Evolutionary conservation across 2,888 invertebrate species (phyloP).

Genomic region (Pteria penguin): DNA sequence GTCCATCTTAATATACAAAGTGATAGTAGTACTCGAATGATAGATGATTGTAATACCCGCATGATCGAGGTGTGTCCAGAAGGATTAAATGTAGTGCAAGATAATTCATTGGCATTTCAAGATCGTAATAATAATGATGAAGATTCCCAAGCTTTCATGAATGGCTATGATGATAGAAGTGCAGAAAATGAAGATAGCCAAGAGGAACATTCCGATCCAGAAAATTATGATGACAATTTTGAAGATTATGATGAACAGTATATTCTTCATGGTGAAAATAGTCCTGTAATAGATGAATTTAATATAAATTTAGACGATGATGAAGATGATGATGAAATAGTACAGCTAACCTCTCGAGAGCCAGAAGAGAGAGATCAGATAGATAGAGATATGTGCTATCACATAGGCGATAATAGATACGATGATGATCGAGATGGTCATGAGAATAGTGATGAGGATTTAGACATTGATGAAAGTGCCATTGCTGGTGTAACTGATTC

Average conservation of each 20-base stretch:
- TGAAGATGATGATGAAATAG: constrained; percentile 70
- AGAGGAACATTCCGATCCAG: constrained; percentile 71
- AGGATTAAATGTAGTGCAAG: background rate
- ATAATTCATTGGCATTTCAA: constrained; percentile 7
- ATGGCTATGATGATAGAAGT: constrained; percentile 59
- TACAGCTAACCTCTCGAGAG: constrained; percentile 62
- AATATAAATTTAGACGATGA: constrained; percentile 61
- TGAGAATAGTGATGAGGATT: constrained; percentile 26
- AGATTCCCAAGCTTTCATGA: constrained; percentile 55
- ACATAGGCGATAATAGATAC: constrained; percentile 49
- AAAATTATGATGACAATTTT: constrained; percentile 74
- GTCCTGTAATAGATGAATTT: constrained; percentile 67
- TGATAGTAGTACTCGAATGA: constrained; percentile 42
- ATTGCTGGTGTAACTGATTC: background rate
- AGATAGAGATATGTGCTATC: constrained; percentile 59
- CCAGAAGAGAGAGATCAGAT: constrained; percentile 49
- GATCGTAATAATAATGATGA: constrained; percentile 46
- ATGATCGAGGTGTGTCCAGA: background rate
- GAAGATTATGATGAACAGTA: constrained; percentile 76
- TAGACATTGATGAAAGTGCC: background rate
- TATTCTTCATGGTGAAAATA: constrained; percentile 65
- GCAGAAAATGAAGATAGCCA: constrained; percentile 61
- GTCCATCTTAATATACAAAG: constrained; percentile 46
- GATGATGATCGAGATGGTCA: constrained; percentile 27
- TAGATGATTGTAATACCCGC: constrained; percentile 28